Conservation (phyloP, 2,797 vertebrate species). For the Rhinogobio ventralis region DNA sequence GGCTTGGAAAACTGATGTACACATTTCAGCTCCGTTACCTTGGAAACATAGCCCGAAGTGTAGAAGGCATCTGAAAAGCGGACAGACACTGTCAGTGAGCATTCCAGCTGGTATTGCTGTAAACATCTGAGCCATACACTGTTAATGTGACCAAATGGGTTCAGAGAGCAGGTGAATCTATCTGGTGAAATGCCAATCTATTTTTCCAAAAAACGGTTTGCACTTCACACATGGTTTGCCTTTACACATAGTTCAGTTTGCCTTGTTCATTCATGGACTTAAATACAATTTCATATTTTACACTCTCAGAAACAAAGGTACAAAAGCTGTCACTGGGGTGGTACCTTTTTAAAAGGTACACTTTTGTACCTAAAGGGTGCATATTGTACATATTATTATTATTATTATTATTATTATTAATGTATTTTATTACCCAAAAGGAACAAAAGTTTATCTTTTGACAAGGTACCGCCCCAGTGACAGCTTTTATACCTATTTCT, state of each 20-base stretch:
- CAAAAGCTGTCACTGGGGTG: too few species aligned
- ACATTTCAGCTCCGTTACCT: constrained; percentile 54
- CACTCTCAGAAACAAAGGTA: too few species aligned
- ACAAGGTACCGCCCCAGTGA: too few species aligned
- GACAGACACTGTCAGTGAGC: constrained; percentile 27
- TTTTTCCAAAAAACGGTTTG: constrained; percentile 25
- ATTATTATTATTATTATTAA: too few species aligned
- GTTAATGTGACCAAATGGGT: constrained; percentile 45
- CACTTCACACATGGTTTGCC: neutral
- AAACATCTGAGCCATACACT: constrained; percentile 42
- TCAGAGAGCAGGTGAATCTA: constrained; percentile 43
- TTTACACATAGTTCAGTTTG: neutral
- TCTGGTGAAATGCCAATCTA: constrained; percentile 27
- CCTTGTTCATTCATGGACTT: neutral
- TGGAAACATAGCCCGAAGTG: constrained; percentile 53
- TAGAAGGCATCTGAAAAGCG: constrained; percentile 25
- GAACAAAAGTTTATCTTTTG: too few species aligned
- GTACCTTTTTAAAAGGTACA: too few species aligned
- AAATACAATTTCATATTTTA: neutral
- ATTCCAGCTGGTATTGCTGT: constrained; percentile 45
- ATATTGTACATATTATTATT: too few species aligned
- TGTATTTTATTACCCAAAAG: too few species aligned
- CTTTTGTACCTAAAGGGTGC: too few species aligned
- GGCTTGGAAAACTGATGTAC: constrained; percentile 39
- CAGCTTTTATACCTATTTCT: too few species aligned